Base-by-base conservation (phyloP, 2,113 vertebrate species). In the Petrocephalus microphthalmus region DNA sequence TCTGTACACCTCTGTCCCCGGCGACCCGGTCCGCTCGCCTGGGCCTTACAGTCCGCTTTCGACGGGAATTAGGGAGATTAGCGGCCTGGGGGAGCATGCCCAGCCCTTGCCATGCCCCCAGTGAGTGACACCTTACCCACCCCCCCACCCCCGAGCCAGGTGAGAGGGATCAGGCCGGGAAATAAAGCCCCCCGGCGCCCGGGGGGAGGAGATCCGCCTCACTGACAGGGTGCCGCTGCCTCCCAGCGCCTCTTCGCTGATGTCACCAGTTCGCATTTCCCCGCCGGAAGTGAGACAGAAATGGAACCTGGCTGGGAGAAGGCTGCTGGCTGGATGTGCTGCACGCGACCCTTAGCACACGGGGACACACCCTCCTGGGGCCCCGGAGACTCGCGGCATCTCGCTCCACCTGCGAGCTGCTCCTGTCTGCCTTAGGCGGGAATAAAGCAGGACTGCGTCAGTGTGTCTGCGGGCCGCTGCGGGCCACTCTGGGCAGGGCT, bases 1-100 rank as follows among this genome's bases (percentile, higher is more conserved):
- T 51, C 82, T 52, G n/a, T n/a, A 84, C 45, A 84, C 82, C 71
- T 78, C 71, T 78, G 71, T 78, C 71, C 13, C 71, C 33, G 33
- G 60, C 25, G n/a, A 29, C 10, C 25, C 8, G 10, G 60, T 29
- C 25, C 3, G 60, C 60, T 29, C 4, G 60, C 60, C 60, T 67
- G 25, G 25, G 60, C 60, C n/a, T 15, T n/a, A 67, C n/a, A 88
- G 87, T 56, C 87, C 82, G 17, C 15, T 83, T 81, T 88, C 82
- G 87, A 56, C 7, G 3, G 45, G 81, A 54, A 85, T 88, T 84
- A 85, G 42, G 13, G 37, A 84, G 87, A 83, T 88, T 88, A 88
- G 20, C 20, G 22, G 54, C 22, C 57, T 20, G 60, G 54, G 51
- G 10, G 81, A 83, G 60, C 25, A 29, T 29, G 8, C 57, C 7